Base-by-base conservation (phyloP, 1,140 invertebrate genomes). In the Elymnias hypermnestra region DNA sequence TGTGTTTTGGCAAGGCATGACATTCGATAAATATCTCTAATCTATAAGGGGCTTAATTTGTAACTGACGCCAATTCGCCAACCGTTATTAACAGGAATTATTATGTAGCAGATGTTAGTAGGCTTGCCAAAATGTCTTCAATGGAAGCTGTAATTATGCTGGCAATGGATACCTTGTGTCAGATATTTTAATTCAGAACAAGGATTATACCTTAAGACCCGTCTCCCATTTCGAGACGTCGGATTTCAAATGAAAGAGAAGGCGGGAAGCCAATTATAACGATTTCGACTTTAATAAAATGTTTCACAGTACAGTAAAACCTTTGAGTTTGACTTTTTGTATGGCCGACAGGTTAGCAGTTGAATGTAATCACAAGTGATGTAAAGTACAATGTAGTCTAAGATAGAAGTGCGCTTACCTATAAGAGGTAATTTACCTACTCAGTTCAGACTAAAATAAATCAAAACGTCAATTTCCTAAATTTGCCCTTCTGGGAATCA, bases 131-230 rank as follows among this genome's bases (percentile, higher is more conserved):
- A 29, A 13, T 13, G 26, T 29, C 10, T 29, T 8, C 9, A 29
- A 9, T 29, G 10, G 1, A 29, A 29, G 26, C 26, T 12, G 13
- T 29, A 13, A 29, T 29, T 29, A 29, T 12, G 9, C 13, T 12
- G 26, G 9, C 26, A 5, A 29, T 29, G 26, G 23, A 40, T 40
- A 38, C 40, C 36, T 37, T 23, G 40, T 44, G 50, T 43, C 17
- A 17, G 45, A 57, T 43, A 62, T 61, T 69, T 65, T 63, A 65
- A 60, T 65, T 59, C 43, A 29, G 52, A 56, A 56, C 48, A 44
- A 46, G 54, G 51, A 48, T 64, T 64, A 57, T 52, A 49, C n/a
- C n/a, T n/a, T n/a, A 53, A 41, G 47, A 42, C 55, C 46, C 56
- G 37, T 6, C 8, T 22, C 21, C 21, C 21, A n/a, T n/a, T 22